Evolutionary conservation across 2,113 vertebrate species (phyloP), one percentile per base, ranked within the genome.

Genomic region (Tor tambroides): DNA sequence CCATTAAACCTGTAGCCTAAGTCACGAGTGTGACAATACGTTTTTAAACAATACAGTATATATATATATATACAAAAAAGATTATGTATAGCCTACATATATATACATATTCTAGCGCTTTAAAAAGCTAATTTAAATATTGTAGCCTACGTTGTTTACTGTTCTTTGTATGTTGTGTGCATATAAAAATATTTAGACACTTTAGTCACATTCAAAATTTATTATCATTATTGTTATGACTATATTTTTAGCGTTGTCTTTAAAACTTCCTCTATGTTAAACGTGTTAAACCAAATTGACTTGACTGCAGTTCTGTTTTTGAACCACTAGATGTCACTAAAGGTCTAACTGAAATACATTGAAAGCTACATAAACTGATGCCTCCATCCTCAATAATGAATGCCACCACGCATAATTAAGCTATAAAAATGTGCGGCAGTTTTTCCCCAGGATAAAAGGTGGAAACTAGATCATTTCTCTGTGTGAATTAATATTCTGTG

Each of bases 321-420:
- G 3, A 19, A 75, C 78, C 89, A 71, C 69, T 80, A 90, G 90
- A 80, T 80, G 87, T 88, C 90, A 84, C 56, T 87, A 59, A 19
- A 80, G 41, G 67, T 80, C 82, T 79, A 56, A 43, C 76, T 5
- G 43, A 19, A 75, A 32, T 59, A 6, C 72, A 51, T 35, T 59
- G 56, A 59, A 23, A 23, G 56, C 21, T n/a, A 10, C 4, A 19
- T 15, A 23, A 54, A 21, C 49, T 4, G 8, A 54, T 9, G 19
- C 43, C 76, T 54, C n/a, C 26, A 12, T 32, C 26, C 43, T 78
- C 76, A 54, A 54, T 56, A 78, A 32, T 78, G 76, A 54, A 78
- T 21, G 76, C 46, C 49, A 78, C 76, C 28, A 21, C 76, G 17
- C 46, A 78, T 78, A 54, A 78, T 78, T 78, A 32, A 78, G 76